A percentile compares a stretch with the other conserved stretches of the same genome.
Evolutionary conservation across 2,888 invertebrate genomes (phyloP).

Genomic region (Idaea biselata): DNA sequence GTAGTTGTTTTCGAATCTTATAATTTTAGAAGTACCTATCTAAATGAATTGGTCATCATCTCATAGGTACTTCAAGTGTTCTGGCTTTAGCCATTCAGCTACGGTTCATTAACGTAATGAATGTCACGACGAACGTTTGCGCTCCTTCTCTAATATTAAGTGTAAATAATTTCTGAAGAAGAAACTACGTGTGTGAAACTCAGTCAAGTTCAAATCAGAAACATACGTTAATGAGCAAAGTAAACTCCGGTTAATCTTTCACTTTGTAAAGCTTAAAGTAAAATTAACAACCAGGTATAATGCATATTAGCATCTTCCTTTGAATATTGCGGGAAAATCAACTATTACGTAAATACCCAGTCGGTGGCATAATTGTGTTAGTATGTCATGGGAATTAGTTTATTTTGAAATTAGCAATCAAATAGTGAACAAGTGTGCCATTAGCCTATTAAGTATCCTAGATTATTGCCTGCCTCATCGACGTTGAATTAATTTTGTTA

Average conservation of each 20-base stretch:
- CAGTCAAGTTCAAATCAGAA: constrained; percentile 63
- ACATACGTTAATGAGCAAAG: constrained; percentile 58
- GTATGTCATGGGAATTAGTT: constrained; percentile 47
- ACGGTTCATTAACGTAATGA: constrained; percentile 30
- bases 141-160: constrained; percentile 56
- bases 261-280: constrained; percentile 69
- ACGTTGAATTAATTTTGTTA: constrained; percentile 19
- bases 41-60: constrained; percentile 24
- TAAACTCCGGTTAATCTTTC: constrained; percentile 72
- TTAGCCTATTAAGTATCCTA: constrained; percentile 9
- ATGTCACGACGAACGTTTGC: constrained; percentile 57
- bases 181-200: constrained; percentile 65
- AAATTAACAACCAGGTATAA: constrained; percentile 67
- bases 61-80: not conserved
- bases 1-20: constrained; percentile 49
- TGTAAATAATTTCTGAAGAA: constrained; percentile 48
- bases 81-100: not conserved
- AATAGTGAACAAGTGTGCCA: constrained; percentile 12
- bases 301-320: constrained; percentile 52
- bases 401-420: constrained; percentile 18
- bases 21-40: constrained; percentile 28
- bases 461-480: constrained; percentile 15
- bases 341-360: not conserved
- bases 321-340: constrained; percentile 45
- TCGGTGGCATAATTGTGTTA: constrained; percentile 35